Conservation (phyloP, 2,113 vertebrate genomes). For the Stictonetta naevosa region DNA sequence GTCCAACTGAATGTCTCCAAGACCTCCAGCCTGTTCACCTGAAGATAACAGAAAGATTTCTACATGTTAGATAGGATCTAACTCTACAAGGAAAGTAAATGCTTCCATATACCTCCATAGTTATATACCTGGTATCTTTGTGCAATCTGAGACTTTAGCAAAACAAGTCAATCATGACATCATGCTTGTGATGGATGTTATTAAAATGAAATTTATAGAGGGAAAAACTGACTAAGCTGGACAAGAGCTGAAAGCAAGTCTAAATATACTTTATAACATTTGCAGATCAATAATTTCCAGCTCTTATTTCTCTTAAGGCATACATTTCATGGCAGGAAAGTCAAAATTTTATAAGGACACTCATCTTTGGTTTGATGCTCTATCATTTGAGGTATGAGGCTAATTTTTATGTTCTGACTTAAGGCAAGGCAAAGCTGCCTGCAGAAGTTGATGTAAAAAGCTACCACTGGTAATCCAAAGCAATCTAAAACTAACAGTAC, state of each 20-base stretch:
- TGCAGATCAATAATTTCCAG: background rate
- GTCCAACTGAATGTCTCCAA: background rate
- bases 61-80: background rate
- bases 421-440: background rate
- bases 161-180: background rate
- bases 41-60: background rate
- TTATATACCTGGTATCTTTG: background rate
- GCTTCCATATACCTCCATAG: background rate
- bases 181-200: no score
- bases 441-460: background rate
- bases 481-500: background rate
- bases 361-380: background rate
- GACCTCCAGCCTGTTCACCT: background rate
- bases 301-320: background rate
- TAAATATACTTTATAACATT: background rate
- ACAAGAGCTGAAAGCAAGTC: background rate
- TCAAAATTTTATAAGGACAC: background rate
- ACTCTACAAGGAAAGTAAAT: background rate
- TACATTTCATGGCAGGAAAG: background rate
- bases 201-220: background rate
- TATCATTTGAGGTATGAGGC: background rate
- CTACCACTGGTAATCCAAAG: background rate
- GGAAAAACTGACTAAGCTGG: background rate
- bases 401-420: background rate
- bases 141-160: background rate